Evolutionary conservation across 2,888 invertebrate genomes (phyloP).

Genomic region (Caenorhabditis sp.): DNA sequence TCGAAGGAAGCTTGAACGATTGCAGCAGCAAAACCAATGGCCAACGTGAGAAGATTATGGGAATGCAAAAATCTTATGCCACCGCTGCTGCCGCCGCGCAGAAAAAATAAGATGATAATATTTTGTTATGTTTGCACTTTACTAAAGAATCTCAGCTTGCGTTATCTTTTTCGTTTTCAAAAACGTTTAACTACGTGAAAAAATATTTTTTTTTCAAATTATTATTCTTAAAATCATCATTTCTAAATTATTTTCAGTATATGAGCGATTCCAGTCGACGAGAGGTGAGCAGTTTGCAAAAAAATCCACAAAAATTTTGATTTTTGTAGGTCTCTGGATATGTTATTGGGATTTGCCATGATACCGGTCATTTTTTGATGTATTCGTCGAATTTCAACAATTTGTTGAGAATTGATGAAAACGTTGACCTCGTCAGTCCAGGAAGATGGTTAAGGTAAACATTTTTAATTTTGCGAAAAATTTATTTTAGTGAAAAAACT

Average conservation of each 20-base stretch:
- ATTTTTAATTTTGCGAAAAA: too few relatives aligned
- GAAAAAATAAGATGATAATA: constrained; percentile 9
- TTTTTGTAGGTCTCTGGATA: not conserved
- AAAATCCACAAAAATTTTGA: not conserved
- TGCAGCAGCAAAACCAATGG: constrained; percentile 34
- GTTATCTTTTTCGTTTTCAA: not conserved
- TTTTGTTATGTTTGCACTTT: not conserved
- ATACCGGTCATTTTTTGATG: not conserved
- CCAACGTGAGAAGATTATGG: constrained; percentile 52
- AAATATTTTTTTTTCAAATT: not conserved
- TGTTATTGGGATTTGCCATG: not conserved
- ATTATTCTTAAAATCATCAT: not conserved
- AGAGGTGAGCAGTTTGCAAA: too few relatives aligned
- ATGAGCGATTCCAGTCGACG: too few relatives aligned
- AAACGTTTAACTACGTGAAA: not conserved
- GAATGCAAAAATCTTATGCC: constrained; percentile 41
- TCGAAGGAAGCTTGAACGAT: constrained; percentile 52
- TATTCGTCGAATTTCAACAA: not conserved
- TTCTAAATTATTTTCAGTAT: too few relatives aligned
- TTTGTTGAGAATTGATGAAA: not conserved
- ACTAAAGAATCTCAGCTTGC: not conserved
- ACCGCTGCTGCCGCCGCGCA: constrained; percentile 12
- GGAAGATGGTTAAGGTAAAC: constrained; percentile 8
- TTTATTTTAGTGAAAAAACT: too few relatives aligned
- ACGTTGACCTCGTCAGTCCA: not conserved